phyloP scores from a whole-genome alignment of 2,797 vertebrate species.

The Manis pentadactyla region DNA sequence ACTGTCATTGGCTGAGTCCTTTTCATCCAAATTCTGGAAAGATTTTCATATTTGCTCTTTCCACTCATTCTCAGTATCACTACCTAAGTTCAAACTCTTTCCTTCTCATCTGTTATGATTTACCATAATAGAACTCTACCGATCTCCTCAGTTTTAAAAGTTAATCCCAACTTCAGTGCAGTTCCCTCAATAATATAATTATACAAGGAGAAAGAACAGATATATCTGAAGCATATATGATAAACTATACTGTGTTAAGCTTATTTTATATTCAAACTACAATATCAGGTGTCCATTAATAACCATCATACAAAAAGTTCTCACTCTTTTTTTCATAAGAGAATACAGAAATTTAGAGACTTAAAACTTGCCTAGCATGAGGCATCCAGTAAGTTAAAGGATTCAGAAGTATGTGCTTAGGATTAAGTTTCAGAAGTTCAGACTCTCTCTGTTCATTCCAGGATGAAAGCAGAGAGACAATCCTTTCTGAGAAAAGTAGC shows the following conservation, averaged over 20 bases:
- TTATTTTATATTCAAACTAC: slow-evolving; percentile 12
- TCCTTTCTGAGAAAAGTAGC: neutral
- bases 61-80: neutral
- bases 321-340: neutral
- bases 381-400: neutral
- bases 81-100: neutral
- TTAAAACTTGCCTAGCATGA: neutral
- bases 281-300: neutral
- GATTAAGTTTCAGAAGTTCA: neutral
- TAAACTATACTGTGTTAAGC: neutral
- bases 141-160: neutral
- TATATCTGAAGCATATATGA: neutral
- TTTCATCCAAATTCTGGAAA: neutral
- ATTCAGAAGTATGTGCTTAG: neutral
- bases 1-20: neutral
- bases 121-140: neutral
- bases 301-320: neutral
- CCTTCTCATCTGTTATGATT: neutral
- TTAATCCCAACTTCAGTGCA: neutral
- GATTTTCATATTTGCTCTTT: neutral
- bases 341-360: neutral
- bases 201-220: neutral
- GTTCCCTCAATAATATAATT: neutral
- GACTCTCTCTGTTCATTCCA: neutral
- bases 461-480: neutral